Conservation (phyloP, 2,888 invertebrate genomes). For the Cheilosia pagana region DNA sequence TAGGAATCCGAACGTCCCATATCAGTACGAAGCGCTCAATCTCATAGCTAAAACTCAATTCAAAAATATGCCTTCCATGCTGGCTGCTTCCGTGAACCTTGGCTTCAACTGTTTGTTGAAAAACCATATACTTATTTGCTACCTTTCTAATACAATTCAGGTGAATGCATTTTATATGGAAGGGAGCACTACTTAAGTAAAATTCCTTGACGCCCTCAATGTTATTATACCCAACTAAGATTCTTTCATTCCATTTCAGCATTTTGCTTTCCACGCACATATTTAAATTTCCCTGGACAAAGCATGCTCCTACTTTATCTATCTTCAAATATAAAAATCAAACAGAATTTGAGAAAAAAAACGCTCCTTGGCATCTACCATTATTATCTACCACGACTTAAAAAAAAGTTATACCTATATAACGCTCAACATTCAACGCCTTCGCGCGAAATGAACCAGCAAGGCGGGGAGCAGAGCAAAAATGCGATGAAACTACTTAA, state of each 20-base stretch:
- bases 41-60: no score
- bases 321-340: slow-evolving; percentile 38
- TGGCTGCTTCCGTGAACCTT: no score
- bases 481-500: slow-evolving; percentile 49
- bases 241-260: slow-evolving; percentile 11
- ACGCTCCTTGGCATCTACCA: slow-evolving; percentile 29
- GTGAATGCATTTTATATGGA: no score
- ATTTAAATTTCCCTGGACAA: neutral
- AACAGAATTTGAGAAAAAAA: slow-evolving; percentile 25
- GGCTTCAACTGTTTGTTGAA: no score
- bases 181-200: no score
- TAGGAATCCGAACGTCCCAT: no score
- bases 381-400: slow-evolving; percentile 27
- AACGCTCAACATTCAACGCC: slow-evolving; percentile 60
- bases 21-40: no score
- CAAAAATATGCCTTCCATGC: no score
- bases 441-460: slow-evolving; percentile 52
- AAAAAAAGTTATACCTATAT: slow-evolving; percentile 27
- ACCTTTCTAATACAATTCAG: no score
- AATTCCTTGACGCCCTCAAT: no score
- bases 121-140: no score
- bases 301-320: slow-evolving; percentile 38
- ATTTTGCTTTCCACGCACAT: neutral
- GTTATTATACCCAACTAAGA: neutral
- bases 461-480: slow-evolving; percentile 10